Conservation (phyloP, 2,113 vertebrate species). For the Prinia subflava region DNA sequence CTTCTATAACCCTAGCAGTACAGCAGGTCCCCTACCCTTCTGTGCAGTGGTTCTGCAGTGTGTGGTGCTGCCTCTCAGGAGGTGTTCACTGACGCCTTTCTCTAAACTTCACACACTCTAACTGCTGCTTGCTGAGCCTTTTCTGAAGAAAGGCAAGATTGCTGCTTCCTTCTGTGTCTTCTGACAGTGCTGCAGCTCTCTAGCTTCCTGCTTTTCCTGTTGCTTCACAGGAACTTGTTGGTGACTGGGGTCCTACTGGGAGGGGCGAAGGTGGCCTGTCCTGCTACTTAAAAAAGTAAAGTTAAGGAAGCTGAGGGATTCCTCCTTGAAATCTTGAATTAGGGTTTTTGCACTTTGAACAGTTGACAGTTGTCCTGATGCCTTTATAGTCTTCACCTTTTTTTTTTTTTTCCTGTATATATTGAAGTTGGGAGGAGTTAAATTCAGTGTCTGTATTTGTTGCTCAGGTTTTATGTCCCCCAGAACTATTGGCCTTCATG, state of each 20-base stretch:
- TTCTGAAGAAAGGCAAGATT: background rate
- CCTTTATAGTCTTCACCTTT: background rate
- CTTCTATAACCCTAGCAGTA: background rate
- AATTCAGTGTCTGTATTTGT: background rate
- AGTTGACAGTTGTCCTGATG: background rate
- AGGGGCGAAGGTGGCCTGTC: background rate
- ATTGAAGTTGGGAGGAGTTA: background rate
- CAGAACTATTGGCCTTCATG: background rate
- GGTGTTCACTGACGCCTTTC: background rate
- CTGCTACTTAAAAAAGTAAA: background rate
- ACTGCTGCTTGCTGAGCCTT: background rate
- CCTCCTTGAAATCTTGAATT: background rate
- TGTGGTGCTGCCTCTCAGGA: background rate
- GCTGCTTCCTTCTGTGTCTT: background rate
- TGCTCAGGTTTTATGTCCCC: background rate
- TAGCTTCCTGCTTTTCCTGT: rapidly evolving
- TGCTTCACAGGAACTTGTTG: background rate
- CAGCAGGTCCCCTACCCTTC: background rate
- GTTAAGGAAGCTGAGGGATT: background rate
- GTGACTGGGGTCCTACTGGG: background rate
- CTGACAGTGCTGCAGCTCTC: background rate
- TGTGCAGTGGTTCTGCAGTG: background rate
- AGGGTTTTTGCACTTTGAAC: background rate
- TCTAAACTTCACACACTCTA: background rate
- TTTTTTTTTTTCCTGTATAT: background rate